A percentile compares a stretch with the other conserved stretches of the same genome.
Evolutionary conservation across 2,797 vertebrate genomes (phyloP).

Genomic region (Melanotaenia parkinsoni): DNA sequence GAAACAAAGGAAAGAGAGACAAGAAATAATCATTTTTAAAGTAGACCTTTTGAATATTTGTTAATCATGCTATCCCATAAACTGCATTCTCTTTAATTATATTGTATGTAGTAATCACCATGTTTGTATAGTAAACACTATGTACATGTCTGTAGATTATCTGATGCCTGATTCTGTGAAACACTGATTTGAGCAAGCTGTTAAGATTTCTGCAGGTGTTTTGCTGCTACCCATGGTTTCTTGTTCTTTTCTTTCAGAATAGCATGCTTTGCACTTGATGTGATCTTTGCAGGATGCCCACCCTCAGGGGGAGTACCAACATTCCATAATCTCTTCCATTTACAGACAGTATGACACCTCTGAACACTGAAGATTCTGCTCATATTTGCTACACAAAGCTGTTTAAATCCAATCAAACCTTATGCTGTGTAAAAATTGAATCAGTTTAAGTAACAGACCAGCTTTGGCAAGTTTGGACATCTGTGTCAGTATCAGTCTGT

Average conservation of each 20-base stretch:
- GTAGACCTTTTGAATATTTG: slow-evolving; percentile 18
- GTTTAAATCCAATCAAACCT: too few relatives aligned
- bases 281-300: not conserved
- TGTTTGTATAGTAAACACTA: not conserved
- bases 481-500: too few relatives aligned
- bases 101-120: not conserved
- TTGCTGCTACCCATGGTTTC: not conserved
- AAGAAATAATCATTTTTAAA: not conserved
- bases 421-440: too few relatives aligned
- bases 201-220: not conserved
- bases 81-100: slow-evolving; percentile 2
- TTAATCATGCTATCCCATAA: slow-evolving; percentile 6
- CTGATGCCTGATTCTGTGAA: not conserved
- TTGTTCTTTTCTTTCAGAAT: not conserved
- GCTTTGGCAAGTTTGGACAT: too few relatives aligned
- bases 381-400: too few relatives aligned
- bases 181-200: not conserved
- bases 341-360: too few relatives aligned
- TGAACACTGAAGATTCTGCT: too few relatives aligned
- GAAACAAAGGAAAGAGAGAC: slow-evolving; percentile 20
- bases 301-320: too few relatives aligned
- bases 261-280: not conserved
- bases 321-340: not conserved
- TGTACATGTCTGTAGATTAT: slow-evolving; percentile 4
- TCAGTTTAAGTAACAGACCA: too few relatives aligned